Base-by-base conservation (phyloP, 2,797 vertebrate species). In the Spinibarbus caldwelli region DNA sequence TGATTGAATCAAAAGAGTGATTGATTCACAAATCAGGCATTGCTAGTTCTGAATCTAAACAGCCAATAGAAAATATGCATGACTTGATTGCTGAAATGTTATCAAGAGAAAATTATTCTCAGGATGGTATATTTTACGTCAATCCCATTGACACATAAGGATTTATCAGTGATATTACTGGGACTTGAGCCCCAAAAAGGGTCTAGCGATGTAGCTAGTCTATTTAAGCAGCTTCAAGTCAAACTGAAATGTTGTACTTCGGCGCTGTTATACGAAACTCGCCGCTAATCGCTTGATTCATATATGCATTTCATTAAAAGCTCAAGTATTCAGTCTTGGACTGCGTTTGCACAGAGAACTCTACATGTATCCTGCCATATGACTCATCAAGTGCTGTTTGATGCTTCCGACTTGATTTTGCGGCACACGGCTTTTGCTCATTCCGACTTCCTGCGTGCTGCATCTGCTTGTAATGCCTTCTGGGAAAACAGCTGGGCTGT, bases 401-500 rank as follows among this genome's bases (percentile, higher is more conserved):
- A 87, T 77, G 85, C 90, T 92, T 86, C 85, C 86, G 84, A 90
- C 87, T 89, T 66, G 81, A 34, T 89, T 92, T 87, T 89, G 90
- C 88, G 84, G 89, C 83, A 90, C 75, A 57, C 88, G 89, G 89
- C 88, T 87, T 68, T 90, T 88, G 21, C 78, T 86, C 86, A 86
- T 85, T 87, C 78, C 43, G 41, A 86, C 91, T 89, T 93, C 89
- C 89, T 91, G 85, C 79, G 19, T 84, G 73, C 77, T 88, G 89
- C 93, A 94, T 95, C 94, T 95, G 93, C 90, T 94, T 89, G 0
- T 84, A 89, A 68, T 89, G 90, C 93, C 93, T 92, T 87, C 17
- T 76, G 92, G 94, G 91, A 89, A 89, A 89, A 89, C 95, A 95
- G 93, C 94, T 95, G 95, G 92, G 93, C 90, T 88, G 47, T 71